Evolutionary conservation across 2,113 vertebrate species (phyloP), one percentile per base, ranked within the genome.

Genomic region (Phycodurus eques): DNA sequence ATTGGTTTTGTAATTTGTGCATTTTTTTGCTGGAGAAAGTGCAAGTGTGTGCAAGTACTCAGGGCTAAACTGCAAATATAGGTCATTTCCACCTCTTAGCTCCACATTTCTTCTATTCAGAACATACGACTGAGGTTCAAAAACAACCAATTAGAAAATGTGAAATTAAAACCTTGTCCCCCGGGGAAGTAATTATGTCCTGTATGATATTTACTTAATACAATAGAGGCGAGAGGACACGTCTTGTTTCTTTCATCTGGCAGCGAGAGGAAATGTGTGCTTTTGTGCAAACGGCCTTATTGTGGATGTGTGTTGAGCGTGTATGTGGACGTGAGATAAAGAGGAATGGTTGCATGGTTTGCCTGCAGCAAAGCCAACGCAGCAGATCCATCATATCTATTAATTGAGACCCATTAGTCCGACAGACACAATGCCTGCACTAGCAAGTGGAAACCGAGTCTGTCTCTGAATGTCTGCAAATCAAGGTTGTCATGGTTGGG

Each of bases 121-220:
- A 81, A 72, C 2, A 22, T 68, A 56, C 56, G 83, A 90, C 71
- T 87, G 80, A 86, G 85, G 76, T 80, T 74, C 44, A 8, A 42
- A 81, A 80, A 70, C 8, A 54, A 81, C 79, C 90, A 91, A 92
- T 91, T 91, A 91, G 79, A 64, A 81, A 81, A 89, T 85, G 79
- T 87, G 81, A 59, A 78, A 85, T 71, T 76, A 83, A 86, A 91
- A 75, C 54, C 68, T 22, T 67, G 68, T 66, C 83, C 89, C 88
- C 89, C 17, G 10, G 80, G 84, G 91, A 89, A 68, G 83, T 75
- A 91, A 92, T 92, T 93, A 92, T 81, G 82, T 83, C 87, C 71
- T 81, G 79, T 80, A 76, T 81, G 79, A 83, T 91, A 88, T 92
- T 91, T 91, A 88, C 82, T 91, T 88, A 88, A 84, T 75, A 87